phyloP scores from a whole-genome alignment of 2,113 vertebrate species.

The Hippocampus zosterae region DNA sequence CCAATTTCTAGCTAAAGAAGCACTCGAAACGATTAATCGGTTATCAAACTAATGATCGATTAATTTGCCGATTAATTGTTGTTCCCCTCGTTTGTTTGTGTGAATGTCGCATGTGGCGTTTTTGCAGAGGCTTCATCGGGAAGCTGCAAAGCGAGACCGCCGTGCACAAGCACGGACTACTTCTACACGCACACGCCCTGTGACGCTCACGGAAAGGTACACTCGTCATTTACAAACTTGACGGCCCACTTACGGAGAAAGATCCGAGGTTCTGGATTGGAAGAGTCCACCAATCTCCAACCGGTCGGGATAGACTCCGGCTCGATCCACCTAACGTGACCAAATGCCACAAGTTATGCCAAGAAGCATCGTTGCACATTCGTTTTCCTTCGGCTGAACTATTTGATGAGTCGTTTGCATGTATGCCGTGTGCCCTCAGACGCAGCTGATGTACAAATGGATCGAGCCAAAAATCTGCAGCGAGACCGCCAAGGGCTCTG shows the following conservation, averaged over 20 bases:
- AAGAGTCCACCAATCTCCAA: neutral
- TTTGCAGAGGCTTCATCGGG: conserved; percentile 76
- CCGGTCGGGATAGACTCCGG: neutral
- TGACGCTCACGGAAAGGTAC: conserved; percentile 80
- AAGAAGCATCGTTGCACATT: no score
- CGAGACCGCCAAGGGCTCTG: conserved; percentile 71
- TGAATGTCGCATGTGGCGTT: no score
- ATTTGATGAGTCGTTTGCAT: conserved; percentile 10
- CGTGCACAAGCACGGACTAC: conserved; percentile 86
- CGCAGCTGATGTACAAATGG: conserved; percentile 95
- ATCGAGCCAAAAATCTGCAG: conserved; percentile 88
- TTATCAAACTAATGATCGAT: no score
- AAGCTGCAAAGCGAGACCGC: conserved; percentile 76
- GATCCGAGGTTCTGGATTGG: neutral
- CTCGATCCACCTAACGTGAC: neutral
- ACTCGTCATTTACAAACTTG: neutral
- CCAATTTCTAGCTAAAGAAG: no score
- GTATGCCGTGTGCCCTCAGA: conserved; percentile 68
- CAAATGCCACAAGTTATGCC: no score
- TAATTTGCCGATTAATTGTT: no score
- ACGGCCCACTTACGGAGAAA: neutral
- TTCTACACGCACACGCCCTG: conserved; percentile 92
- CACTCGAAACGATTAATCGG: no score
- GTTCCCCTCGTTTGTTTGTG: no score
- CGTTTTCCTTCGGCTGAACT: neutral